Conservation (phyloP, 2,113 vertebrate genomes). For the Hemibagrus wyckioides region DNA sequence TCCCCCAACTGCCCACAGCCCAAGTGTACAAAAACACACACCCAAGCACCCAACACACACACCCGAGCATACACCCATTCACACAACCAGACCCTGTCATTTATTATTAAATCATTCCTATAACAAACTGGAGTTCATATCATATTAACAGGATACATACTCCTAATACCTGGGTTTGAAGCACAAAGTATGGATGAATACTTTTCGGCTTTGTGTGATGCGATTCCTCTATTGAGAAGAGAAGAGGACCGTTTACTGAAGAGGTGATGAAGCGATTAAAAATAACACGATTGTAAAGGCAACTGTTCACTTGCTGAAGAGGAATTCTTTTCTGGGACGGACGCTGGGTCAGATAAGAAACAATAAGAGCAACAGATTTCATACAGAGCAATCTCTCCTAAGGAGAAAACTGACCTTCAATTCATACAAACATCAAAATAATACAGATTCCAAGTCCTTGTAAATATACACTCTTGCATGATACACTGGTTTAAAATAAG, state of each 20-base stretch:
- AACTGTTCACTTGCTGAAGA: slow-evolving; percentile 6
- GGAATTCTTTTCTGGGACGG: neutral
- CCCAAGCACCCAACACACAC: too few species aligned
- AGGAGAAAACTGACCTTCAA: slow-evolving; percentile 36
- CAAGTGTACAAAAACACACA: too few species aligned
- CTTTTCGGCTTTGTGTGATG: neutral
- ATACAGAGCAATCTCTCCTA: slow-evolving; percentile 15
- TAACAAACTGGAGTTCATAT: neutral
- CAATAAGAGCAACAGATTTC: neutral
- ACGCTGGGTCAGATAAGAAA: slow-evolving; percentile 4
- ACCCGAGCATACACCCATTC: neutral
- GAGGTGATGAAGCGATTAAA: neutral
- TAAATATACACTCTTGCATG: slow-evolving; percentile 28
- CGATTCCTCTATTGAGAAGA: neutral
- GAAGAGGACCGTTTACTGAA: slow-evolving; percentile 17
- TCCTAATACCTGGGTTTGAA: slow-evolving; percentile 18
- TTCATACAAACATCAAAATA: slow-evolving; percentile 29
- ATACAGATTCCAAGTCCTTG: slow-evolving; percentile 16
- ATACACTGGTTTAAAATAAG: slow-evolving; percentile 19
- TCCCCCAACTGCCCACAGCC: too few species aligned
- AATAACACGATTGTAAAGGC: slow-evolving; percentile 32
- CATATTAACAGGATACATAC: neutral
- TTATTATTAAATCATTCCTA: neutral
- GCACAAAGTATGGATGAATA: neutral
- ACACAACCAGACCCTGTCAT: neutral